Evolutionary conservation across 2,888 invertebrate species (phyloP), one percentile per base, ranked within the genome.

Genomic region (Ornithoptera alexandrae): DNA sequence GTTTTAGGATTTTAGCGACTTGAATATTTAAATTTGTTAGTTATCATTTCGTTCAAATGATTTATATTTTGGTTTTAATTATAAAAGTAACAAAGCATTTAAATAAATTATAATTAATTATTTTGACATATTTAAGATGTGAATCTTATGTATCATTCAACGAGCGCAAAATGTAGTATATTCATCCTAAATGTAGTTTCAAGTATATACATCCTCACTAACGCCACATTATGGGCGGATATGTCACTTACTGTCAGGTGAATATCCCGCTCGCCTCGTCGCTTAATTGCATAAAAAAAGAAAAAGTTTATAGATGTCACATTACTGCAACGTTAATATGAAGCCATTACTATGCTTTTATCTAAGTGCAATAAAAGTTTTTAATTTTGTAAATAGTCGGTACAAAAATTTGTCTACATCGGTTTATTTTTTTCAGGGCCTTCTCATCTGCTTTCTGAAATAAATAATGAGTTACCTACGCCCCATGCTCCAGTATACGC

Each of bases 401-500:
- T 36, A 62, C 46, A 42, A 1, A 39, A 15, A 42, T 3, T 63
- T 57, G 58, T 58, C 63, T 66, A 71, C 24, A 69, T 50, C 53
- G 5, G n/a, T 71, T 77, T 39, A 72, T 80, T 78, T 74, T 74
- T 92, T 90, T 73, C 90, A 93, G 93, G 92, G 68, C 90, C 92
- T 15, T 91, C 91, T 6, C 92, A 92, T 73, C 76, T 92, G 65
- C 77, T 91, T n/a, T 80, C 88, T 10, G 92, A 92, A 71, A 75
- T 83, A 46, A 84, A 84, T 72, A 78, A 78, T 53, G 83, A 81
- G 39, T 82, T 81, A 77, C 89, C 87, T 15, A 89, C 84, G 18
- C 89, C 87, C 0, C 93, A 93, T 74, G 85, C 90, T 30, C 92
- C 92, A 0, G 91, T 92, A 0, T 92, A 91, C 71, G 91, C 92